phyloP scores from a whole-genome alignment of 2,113 vertebrate genomes.

The Tragelaphus imberbis region DNA sequence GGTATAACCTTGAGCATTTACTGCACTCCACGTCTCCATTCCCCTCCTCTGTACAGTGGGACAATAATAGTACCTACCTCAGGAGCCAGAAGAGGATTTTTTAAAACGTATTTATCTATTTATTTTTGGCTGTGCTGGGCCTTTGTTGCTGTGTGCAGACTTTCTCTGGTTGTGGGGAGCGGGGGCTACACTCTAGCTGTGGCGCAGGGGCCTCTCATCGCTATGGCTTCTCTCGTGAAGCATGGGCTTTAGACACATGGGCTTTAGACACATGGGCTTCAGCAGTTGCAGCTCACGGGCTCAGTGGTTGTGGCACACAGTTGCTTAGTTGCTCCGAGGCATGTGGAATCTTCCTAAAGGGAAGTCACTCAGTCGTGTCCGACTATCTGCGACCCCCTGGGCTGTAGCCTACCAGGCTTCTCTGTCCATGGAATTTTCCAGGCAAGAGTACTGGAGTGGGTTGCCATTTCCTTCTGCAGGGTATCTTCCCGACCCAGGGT shows the following conservation, averaged over 20 bases:
- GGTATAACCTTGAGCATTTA: not conserved
- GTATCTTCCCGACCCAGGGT: not conserved
- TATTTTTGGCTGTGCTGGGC: not conserved
- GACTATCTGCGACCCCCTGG: not conserved
- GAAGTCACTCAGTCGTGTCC: not conserved
- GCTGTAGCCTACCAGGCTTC: not conserved
- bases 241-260: accelerated
- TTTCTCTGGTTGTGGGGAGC: not conserved
- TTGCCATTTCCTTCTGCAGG: not conserved
- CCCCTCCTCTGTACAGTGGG: not conserved
- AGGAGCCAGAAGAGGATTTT: not conserved
- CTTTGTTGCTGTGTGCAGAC: not conserved
- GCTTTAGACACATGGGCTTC: not conserved
- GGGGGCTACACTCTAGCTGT: not conserved
- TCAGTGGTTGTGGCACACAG: not conserved
- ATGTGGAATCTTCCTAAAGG: not conserved
- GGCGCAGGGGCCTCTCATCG: not conserved
- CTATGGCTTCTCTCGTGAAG: not conserved
- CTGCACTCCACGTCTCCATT: not conserved
- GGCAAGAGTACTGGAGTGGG: not conserved
- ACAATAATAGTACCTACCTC: not conserved
- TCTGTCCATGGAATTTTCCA: not conserved
- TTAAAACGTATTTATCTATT: not conserved
- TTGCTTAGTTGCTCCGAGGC: not conserved
- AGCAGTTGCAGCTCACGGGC: not conserved